Percentiles rank a stretch among this genome's conserved stretches.
These are phyloP conservation scores for Cataglyphis livida DNA, from an alignment of 2,888 invertebrate species.

Conservation along the genomic window DNA sequence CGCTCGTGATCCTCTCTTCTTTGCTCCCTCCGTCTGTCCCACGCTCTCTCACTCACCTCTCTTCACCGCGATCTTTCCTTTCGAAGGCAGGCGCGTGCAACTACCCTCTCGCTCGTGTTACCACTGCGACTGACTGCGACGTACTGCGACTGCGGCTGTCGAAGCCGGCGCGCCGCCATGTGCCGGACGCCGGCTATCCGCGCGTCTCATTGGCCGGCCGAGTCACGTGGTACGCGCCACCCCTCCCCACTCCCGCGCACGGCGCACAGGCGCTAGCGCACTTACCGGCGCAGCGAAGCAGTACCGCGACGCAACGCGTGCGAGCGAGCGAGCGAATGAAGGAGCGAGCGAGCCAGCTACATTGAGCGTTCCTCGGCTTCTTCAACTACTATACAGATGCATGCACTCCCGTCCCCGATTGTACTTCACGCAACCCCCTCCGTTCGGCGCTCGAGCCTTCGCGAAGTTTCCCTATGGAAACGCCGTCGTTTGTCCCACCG, in stretches of 20 bases:
- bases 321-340: constrained; percentile 52
- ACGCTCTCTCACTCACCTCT: constrained; percentile 57
- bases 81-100: constrained; percentile 86
- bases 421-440: constrained; percentile 69
- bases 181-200: constrained; percentile 83
- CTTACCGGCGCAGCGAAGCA: constrained; percentile 62
- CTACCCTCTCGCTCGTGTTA: constrained; percentile 84
- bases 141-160: constrained; percentile 81
- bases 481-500: constrained; percentile 23
- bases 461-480: constrained; percentile 67
- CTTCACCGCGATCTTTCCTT: constrained; percentile 74
- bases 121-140: constrained; percentile 84
- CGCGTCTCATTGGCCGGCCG: constrained; percentile 75
- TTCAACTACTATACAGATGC: constrained; percentile 58
- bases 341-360: constrained; percentile 46
- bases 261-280: constrained; percentile 68
- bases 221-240: constrained; percentile 80
- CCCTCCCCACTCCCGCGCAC: constrained; percentile 66
- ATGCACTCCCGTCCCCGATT: constrained; percentile 61
- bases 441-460: constrained; percentile 72
- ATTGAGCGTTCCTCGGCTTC: constrained; percentile 46
- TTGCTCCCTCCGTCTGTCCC: constrained; percentile 39
- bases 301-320: constrained; percentile 32
- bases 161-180: constrained; percentile 82
- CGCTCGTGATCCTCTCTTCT: constrained; percentile 78